phyloP scores from a whole-genome alignment of 2,113 vertebrate species.

The Rhagologus leucostigma region DNA sequence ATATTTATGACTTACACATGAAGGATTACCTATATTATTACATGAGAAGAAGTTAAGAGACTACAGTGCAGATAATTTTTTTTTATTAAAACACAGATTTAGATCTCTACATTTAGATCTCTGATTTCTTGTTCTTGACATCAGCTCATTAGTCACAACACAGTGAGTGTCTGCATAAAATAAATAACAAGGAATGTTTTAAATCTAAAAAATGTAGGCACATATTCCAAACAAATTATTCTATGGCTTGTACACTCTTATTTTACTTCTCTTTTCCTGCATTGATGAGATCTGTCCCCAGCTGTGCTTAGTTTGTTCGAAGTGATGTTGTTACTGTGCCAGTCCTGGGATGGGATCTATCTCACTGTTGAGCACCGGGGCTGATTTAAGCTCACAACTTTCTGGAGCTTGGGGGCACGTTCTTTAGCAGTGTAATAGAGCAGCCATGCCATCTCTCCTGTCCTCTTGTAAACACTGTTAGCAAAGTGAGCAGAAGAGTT shows the following conservation, averaged over 20 bases:
- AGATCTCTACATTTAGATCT: constrained; percentile 8
- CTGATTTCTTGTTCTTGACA: constrained; percentile 20
- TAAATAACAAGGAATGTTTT: neutral
- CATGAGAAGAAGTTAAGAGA: neutral
- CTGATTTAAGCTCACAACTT: neutral
- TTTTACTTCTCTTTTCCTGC: neutral
- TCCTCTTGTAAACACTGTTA: neutral
- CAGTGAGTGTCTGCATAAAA: constrained; percentile 1
- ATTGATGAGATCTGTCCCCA: neutral
- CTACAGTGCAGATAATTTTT: neutral
- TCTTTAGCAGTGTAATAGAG: neutral
- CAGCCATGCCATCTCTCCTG: accelerated
- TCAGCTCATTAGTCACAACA: neutral
- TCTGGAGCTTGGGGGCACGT: accelerated
- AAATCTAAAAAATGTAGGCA: neutral
- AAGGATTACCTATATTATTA: neutral
- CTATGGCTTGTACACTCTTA: neutral
- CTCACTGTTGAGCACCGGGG: neutral
- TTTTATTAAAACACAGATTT: constrained; percentile 16
- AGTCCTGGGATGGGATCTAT: accelerated
- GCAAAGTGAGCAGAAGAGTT: neutral
- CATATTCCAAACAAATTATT: constrained; percentile 16
- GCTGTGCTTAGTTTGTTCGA: neutral
- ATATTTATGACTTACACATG: neutral
- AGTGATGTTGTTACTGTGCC: accelerated